Conservation (phyloP, 2,888 invertebrate species). For the Callyntrura sp. region DNA sequence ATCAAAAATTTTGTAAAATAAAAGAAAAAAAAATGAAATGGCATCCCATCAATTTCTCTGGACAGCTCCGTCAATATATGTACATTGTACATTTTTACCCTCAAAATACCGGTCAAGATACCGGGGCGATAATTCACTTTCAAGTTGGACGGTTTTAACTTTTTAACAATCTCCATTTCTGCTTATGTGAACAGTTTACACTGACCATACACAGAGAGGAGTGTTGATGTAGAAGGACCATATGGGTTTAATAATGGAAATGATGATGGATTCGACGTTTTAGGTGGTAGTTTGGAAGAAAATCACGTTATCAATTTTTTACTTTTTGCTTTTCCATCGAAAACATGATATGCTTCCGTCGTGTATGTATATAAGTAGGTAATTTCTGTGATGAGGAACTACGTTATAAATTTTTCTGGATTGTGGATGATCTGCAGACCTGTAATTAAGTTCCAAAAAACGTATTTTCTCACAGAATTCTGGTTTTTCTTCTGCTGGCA, state of each 20-base stretch:
- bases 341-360: slow-evolving; percentile 68
- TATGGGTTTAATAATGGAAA: slow-evolving; percentile 1
- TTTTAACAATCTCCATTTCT: slow-evolving; percentile 35
- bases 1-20: slow-evolving; percentile 32
- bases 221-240: not conserved
- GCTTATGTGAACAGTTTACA: slow-evolving; percentile 22
- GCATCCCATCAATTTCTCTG: slow-evolving; percentile 53
- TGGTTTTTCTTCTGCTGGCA: not conserved
- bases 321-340: not conserved
- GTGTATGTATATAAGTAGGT: not conserved
- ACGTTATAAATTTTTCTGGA: slow-evolving; percentile 32
- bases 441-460: slow-evolving; percentile 55
- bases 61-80: slow-evolving; percentile 10
- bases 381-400: slow-evolving; percentile 5
- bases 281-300: not conserved
- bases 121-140: slow-evolving; percentile 28
- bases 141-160: not conserved
- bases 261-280: slow-evolving; percentile 73
- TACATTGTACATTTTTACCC: not conserved
- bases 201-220: too few relatives aligned
- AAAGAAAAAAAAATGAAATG: slow-evolving; percentile 19
- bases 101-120: not conserved
- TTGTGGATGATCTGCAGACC: slow-evolving; percentile 52
- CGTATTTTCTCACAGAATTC: slow-evolving; percentile 44
- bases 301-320: slow-evolving; percentile 9